These are phyloP conservation scores for Buathra laborator DNA, from an alignment of 2,888 invertebrate genomes.

Conservation along the genomic window DNA sequence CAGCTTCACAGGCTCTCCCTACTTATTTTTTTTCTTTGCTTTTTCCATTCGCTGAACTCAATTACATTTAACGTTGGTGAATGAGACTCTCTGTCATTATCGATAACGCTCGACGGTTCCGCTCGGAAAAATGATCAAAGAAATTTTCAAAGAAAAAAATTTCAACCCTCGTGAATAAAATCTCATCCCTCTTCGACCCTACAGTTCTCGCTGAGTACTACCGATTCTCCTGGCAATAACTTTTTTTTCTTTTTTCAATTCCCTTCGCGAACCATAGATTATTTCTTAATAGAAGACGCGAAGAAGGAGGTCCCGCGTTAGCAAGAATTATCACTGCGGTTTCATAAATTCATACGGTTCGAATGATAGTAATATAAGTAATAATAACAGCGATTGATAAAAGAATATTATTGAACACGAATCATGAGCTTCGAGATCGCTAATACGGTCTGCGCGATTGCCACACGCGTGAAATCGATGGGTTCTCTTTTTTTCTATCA, in stretches of 20 bases:
- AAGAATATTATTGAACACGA: not conserved
- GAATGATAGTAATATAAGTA: not conserved
- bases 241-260: constrained; percentile 31
- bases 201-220: constrained; percentile 28
- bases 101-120: not conserved
- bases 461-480: constrained; percentile 58
- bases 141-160: constrained; percentile 48
- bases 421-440: not conserved
- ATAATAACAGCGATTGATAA: not conserved
- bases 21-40: not conserved
- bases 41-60: not conserved
- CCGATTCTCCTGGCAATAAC: constrained; percentile 16
- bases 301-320: not conserved
- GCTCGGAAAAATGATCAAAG: constrained; percentile 52
- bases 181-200: constrained; percentile 20
- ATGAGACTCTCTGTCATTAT: not conserved
- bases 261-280: not conserved
- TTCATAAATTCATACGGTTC: constrained; percentile 26
- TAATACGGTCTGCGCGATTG: constrained; percentile 48
- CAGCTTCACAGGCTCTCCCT: constrained; percentile 4
- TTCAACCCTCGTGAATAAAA: constrained; percentile 39
- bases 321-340: not conserved
- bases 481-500: constrained; percentile 65
- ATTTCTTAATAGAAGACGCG: not conserved
- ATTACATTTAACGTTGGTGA: not conserved